Base-by-base conservation (phyloP, 2,113 vertebrate genomes). In the Astur gentilis region DNA sequence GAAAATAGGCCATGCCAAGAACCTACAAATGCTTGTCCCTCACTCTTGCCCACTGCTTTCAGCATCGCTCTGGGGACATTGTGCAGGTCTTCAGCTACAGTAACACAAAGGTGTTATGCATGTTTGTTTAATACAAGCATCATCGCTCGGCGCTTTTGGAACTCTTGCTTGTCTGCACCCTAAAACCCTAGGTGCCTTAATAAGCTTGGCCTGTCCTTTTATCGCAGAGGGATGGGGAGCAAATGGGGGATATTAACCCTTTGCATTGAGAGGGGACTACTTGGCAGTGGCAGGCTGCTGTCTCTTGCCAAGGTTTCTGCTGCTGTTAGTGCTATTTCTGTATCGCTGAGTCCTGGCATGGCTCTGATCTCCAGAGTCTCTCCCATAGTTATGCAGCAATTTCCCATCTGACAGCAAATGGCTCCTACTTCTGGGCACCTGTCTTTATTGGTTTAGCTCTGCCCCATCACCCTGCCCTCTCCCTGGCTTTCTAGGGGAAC, bases 1-100 rank as follows among this genome's bases (percentile, higher is more conserved):
- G 73, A 27, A 69, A 72, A 10, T 6, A 45, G 69, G 57, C 61
- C 17, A 0, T 47, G 50, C 50, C 79, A n/a, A 27, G 80, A 54
- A 29, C 78, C 71, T 58, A 3, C 84, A 45, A 11, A 17, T 1
- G 0, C 36, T 47, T 16, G 40, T 62, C 70, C 45, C 77, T 58
- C 0, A 0, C 31, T 81, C 80, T 78, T 78, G 50, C 36, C 60
- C 27, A 1, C 50, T 61, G 88, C 77, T 79, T 29, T 44, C 32
- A 36, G 66, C 71, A 16, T 16, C 0, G 0, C 44, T 12, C n/a
- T 17, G 22, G 72, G 82, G 57, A 42, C 1, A 0, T 17, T 21
- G 25, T 54, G 67, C 16, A 36, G 47, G 26, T 57, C 12, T 66
- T 26, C 57, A 72, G 90, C 62, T 84, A 40, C 93, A 86, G 27